Evolutionary conservation across 2,888 invertebrate species (phyloP).

Genomic region (Beris chalybata): DNA sequence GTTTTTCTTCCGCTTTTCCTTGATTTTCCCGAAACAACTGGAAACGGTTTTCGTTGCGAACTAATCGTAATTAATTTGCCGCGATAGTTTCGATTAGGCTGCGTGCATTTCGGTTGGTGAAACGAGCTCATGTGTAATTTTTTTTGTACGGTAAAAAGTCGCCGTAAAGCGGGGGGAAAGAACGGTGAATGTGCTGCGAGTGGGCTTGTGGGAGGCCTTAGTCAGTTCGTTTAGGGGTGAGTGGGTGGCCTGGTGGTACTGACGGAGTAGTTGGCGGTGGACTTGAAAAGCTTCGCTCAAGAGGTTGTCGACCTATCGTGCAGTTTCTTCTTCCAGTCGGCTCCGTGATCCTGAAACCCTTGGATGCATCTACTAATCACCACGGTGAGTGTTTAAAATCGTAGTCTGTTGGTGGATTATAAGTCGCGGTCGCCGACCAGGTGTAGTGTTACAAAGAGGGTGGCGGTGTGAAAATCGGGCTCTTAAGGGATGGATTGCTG

Average conservation of each 20-base stretch:
- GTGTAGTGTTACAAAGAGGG: conserved; percentile 7
- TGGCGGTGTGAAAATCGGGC: neutral
- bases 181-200: neutral
- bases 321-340: conserved; percentile 14
- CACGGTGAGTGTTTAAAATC: conserved; percentile 23
- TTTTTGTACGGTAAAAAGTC: too few relatives aligned
- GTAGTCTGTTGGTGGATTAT: conserved; percentile 12
- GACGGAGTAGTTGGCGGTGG: conserved; percentile 18
- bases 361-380: conserved; percentile 21
- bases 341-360: conserved; percentile 22
- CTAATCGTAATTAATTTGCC: too few relatives aligned
- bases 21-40: too few relatives aligned
- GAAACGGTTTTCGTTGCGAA: too few relatives aligned
- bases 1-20: too few relatives aligned
- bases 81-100: too few relatives aligned
- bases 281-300: conserved; percentile 15
- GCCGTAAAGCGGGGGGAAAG: too few relatives aligned
- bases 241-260: conserved; percentile 2
- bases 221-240: neutral
- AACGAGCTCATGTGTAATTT: too few relatives aligned
- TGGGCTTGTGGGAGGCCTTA: neutral
- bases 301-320: conserved; percentile 26
- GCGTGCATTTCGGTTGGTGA: too few relatives aligned
- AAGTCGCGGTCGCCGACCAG: conserved; percentile 13
- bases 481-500: neutral